Conservation (phyloP, 2,113 vertebrate genomes). For the Galemys pyrenaicus region DNA sequence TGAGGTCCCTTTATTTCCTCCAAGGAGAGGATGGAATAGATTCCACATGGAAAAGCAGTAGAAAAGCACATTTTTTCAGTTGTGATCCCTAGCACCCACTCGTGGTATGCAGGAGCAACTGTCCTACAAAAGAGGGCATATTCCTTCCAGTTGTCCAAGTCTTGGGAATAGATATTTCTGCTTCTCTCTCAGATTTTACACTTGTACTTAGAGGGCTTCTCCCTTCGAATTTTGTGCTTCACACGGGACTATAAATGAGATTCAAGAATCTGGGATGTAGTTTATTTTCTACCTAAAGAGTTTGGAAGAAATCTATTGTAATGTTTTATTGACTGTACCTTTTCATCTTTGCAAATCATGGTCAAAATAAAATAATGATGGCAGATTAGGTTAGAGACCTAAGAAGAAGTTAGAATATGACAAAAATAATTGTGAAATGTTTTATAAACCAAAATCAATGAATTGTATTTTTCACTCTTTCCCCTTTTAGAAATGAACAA, state of each 20-base stretch:
- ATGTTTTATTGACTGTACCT: background rate
- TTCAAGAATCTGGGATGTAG: background rate
- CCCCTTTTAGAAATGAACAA: background rate
- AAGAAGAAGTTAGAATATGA: background rate
- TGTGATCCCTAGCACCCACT: background rate
- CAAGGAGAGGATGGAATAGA: background rate
- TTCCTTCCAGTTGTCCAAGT: background rate
- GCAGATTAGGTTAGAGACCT: background rate
- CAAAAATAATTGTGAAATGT: constrained; percentile 31
- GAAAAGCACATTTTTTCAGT: background rate
- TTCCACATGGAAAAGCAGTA: background rate
- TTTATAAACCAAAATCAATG: background rate
- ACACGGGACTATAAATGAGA: background rate
- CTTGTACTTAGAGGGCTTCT: background rate
- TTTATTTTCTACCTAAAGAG: background rate
- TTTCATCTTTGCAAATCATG: background rate
- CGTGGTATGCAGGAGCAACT: no score
- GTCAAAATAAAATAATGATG: background rate
- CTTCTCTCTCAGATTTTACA: background rate
- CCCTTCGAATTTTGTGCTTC: background rate
- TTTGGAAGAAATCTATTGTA: background rate
- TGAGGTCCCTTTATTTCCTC: background rate
- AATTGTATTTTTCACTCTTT: background rate
- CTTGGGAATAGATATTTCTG: background rate
- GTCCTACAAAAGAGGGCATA: background rate